Conservation (phyloP, 2,888 invertebrate species). For the Cephus runcator region DNA sequence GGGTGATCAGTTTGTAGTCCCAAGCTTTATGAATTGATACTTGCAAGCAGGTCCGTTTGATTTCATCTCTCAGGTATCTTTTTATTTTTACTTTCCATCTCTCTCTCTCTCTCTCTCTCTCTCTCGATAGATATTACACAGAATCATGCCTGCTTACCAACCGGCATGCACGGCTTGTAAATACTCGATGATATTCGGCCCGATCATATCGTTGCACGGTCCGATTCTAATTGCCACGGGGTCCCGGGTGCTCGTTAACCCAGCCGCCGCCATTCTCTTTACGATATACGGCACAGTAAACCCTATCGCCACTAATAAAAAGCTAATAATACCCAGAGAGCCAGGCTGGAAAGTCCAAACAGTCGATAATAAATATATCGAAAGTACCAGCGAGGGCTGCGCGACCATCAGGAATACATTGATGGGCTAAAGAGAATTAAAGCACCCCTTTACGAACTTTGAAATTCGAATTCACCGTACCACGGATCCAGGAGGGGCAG, state of each 20-base stretch:
- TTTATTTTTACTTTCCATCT: neutral
- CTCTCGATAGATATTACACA: neutral
- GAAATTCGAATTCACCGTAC: neutral
- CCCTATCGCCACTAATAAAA: constrained; percentile 27
- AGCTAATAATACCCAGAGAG: constrained; percentile 24
- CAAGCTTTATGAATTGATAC: neutral
- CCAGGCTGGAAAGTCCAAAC: constrained; percentile 20
- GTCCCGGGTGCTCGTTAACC: constrained; percentile 4
- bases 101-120: neutral
- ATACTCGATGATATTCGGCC: neutral
- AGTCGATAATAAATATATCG: constrained; percentile 22
- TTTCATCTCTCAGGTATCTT: neutral
- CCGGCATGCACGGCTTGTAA: neutral
- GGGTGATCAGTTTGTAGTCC: neutral
- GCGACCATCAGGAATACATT: neutral
- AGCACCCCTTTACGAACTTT: neutral
- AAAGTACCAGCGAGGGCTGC: neutral
- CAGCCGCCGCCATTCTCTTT: constrained; percentile 2
- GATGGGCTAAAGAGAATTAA: neutral
- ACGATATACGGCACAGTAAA: constrained; percentile 16
- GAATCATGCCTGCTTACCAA: neutral
- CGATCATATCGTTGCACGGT: constrained; percentile 2
- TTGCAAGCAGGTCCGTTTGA: neutral
- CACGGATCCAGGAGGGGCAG: too few species aligned
- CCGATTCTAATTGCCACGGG: constrained; percentile 3